A percentile compares a stretch with the other conserved stretches of the same genome.
These are phyloP conservation scores for Myopa tessellatipennis DNA, from an alignment of 2,888 invertebrate species.

Conservation along the genomic window DNA sequence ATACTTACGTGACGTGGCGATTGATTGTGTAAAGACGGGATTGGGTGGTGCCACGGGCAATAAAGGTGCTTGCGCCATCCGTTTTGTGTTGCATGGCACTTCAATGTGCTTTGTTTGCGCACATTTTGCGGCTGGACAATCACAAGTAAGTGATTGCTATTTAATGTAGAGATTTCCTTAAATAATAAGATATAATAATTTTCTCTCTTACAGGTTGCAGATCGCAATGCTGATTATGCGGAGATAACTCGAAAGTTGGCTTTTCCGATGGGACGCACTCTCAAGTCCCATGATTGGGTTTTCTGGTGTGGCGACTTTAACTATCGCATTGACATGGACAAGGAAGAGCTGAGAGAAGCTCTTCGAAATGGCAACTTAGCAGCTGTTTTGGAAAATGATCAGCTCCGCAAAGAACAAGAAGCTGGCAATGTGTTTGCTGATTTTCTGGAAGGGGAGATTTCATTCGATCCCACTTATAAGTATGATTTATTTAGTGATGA, in stretches of 20 bases:
- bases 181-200: background rate
- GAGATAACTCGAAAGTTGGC: constrained; percentile 93
- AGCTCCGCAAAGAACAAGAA: constrained; percentile 83
- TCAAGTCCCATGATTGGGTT: constrained; percentile 96
- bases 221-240: constrained; percentile 95
- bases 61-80: constrained; percentile 94
- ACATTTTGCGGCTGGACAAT: constrained; percentile 99
- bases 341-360: constrained; percentile 90
- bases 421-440: constrained; percentile 89
- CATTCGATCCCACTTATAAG: constrained; percentile 97
- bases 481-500: constrained; percentile 99
- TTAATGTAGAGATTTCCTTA: background rate
- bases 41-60: constrained; percentile 97
- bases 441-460: constrained; percentile 91
- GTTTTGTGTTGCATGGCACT: constrained; percentile 91
- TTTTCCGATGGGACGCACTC: constrained; percentile 90
- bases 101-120: constrained; percentile 98
- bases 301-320: constrained; percentile 99
- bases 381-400: constrained; percentile 86
- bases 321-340: constrained; percentile 95
- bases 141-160: constrained; percentile 76
- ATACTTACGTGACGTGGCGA: constrained; percentile 90
- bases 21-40: constrained; percentile 98
- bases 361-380: constrained; percentile 75
- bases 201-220: constrained; percentile 65